Conservation (phyloP, 2,888 invertebrate species). For the Aphidius colemani region DNA sequence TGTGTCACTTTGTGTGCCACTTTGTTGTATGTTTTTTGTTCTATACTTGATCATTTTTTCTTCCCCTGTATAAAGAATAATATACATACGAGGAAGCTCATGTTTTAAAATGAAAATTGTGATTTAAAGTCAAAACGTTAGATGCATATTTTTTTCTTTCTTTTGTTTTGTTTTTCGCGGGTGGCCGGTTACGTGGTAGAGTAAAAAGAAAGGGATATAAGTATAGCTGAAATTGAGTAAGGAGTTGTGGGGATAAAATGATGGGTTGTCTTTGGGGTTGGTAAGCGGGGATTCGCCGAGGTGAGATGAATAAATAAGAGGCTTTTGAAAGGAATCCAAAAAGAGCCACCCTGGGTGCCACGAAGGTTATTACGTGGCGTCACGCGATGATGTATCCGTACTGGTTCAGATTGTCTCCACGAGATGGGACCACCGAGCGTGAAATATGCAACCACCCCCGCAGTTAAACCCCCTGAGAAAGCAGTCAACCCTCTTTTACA, state of each 20-base stretch:
- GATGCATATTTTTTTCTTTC: no score
- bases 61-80: conserved; percentile 7
- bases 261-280: conserved; percentile 25
- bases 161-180: no score
- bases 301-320: conserved; percentile 60
- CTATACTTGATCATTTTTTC: conserved; percentile 24
- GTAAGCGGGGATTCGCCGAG: conserved; percentile 38
- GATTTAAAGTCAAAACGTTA: no score
- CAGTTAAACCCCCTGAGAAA: conserved; percentile 46
- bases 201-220: background rate
- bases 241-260: conserved; percentile 26
- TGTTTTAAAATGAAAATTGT: no score
- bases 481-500: conserved; percentile 46
- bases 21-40: conserved; percentile 35
- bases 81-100: conserved; percentile 20
- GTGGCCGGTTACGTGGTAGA: background rate
- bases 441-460: conserved; percentile 59
- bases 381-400: conserved; percentile 60
- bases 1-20: conserved; percentile 17
- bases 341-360: conserved; percentile 14
- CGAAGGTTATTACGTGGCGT: conserved; percentile 56
- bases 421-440: conserved; percentile 60
- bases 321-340: conserved; percentile 50
- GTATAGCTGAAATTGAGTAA: conserved; percentile 7
- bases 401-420: conserved; percentile 60